Percentiles rank a stretch among this genome's conserved stretches.
Evolutionary conservation across 2,797 vertebrate genomes (phyloP).

Genomic region (Trematomus bernacchii): DNA sequence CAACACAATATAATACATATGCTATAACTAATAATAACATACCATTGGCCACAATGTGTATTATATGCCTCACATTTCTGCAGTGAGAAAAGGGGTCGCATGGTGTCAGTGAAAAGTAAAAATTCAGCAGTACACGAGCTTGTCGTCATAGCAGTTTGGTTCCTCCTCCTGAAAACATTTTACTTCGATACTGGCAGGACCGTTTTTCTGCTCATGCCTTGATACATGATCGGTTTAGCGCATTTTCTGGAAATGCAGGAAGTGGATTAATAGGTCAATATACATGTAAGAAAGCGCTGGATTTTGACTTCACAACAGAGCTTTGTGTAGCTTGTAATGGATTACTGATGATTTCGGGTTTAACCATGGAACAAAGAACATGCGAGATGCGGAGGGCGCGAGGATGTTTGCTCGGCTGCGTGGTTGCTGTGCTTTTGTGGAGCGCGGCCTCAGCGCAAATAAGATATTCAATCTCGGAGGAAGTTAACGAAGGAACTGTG

Average conservation of each 20-base stretch:
- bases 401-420: not conserved
- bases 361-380: slow-evolving; percentile 7
- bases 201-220: not conserved
- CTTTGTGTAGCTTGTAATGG: not conserved
- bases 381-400: not conserved
- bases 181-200: not conserved
- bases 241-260: not conserved
- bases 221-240: accelerated
- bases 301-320: accelerated
- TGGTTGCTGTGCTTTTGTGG: slow-evolving; percentile 16
- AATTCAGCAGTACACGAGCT: not conserved
- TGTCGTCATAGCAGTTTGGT: not conserved
- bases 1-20: too few relatives aligned
- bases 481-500: slow-evolving; percentile 74
- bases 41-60: too few relatives aligned
- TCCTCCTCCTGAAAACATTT: not conserved
- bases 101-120: slow-evolving; percentile 2
- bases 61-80: not conserved
- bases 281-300: accelerated
- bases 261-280: accelerated
- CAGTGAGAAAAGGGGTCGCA: not conserved
- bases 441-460: slow-evolving; percentile 54
- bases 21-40: too few relatives aligned
- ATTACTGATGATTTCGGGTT: not conserved
- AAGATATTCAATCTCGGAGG: slow-evolving; percentile 76